phyloP scores from a whole-genome alignment of 1,140 invertebrate genomes.

The Hyles euphorbiae region DNA sequence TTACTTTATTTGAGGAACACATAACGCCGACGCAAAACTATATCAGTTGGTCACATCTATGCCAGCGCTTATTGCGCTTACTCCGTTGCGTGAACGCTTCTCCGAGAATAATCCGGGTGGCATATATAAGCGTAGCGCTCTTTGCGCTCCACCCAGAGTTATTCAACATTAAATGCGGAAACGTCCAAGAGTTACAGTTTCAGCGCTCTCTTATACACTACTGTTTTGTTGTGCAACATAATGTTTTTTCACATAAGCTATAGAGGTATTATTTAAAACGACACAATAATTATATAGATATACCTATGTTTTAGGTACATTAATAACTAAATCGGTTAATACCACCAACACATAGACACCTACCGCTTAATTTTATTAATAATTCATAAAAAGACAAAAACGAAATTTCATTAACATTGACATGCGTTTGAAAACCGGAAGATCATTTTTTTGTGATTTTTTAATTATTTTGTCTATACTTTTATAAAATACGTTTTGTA shows the following conservation, averaged over 20 bases:
- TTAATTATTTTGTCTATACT: conserved; percentile 47
- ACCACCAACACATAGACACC: conserved; percentile 65
- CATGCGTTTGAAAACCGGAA: conserved; percentile 48
- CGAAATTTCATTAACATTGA: conserved; percentile 56
- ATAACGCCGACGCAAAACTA: neutral
- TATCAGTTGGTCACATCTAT: too few species aligned
- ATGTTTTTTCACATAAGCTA: conserved; percentile 70
- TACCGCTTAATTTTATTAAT: conserved; percentile 66
- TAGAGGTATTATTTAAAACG: conserved; percentile 70
- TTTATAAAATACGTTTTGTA: conserved; percentile 73
- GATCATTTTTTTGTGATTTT: conserved; percentile 57
- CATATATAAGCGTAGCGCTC: too few species aligned
- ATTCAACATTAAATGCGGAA: neutral
- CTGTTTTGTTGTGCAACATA: conserved; percentile 70
- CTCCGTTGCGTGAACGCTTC: too few species aligned
- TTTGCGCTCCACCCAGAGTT: too few species aligned
- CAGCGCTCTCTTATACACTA: conserved; percentile 55
- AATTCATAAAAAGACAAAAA: conserved; percentile 68
- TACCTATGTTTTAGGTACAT: conserved; percentile 66
- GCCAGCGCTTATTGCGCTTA: too few species aligned
- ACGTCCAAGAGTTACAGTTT: conserved; percentile 35
- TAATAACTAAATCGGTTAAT: conserved; percentile 67
- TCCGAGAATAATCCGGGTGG: too few species aligned
- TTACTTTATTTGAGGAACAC: conserved; percentile 8
- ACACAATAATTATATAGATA: conserved; percentile 70